Percentiles rank a stretch among this genome's conserved stretches.
phyloP scores from a whole-genome alignment of 2,888 invertebrate species.

The Drosophila pseudotakahashii region DNA sequence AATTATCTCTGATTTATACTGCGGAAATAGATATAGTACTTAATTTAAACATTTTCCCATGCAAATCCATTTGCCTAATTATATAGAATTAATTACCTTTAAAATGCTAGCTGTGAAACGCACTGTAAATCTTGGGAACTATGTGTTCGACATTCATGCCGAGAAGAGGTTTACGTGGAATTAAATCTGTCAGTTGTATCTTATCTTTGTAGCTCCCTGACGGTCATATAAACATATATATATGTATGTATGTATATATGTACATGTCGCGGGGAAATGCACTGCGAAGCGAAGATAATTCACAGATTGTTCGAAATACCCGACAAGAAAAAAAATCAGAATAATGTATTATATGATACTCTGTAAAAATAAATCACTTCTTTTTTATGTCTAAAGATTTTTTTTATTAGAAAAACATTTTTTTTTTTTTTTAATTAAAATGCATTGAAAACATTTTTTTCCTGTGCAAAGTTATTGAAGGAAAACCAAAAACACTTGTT shows the following conservation, averaged over 20 bases:
- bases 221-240: conserved; percentile 26
- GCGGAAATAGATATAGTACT: neutral
- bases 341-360: neutral
- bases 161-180: conserved; percentile 19
- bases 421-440: no score
- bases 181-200: conserved; percentile 37
- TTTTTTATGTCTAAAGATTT: no score
- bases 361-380: no score
- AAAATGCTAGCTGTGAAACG: conserved; percentile 9
- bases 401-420: no score
- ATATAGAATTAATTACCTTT: neutral
- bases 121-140: conserved; percentile 8
- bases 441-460: neutral
- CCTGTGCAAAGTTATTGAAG: neutral
- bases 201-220: conserved; percentile 20
- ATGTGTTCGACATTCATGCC: conserved; percentile 20
- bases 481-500: conserved; percentile 10
- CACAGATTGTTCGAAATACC: conserved; percentile 30
- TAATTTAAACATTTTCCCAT: neutral
- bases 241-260: neutral
- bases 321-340: neutral
- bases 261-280: conserved; percentile 21
- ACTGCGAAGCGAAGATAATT: conserved; percentile 14
- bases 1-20: neutral
- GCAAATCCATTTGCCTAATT: neutral